Evolutionary conservation across 1,140 invertebrate genomes (phyloP).

Genomic region (Pomacea maculata): DNA sequence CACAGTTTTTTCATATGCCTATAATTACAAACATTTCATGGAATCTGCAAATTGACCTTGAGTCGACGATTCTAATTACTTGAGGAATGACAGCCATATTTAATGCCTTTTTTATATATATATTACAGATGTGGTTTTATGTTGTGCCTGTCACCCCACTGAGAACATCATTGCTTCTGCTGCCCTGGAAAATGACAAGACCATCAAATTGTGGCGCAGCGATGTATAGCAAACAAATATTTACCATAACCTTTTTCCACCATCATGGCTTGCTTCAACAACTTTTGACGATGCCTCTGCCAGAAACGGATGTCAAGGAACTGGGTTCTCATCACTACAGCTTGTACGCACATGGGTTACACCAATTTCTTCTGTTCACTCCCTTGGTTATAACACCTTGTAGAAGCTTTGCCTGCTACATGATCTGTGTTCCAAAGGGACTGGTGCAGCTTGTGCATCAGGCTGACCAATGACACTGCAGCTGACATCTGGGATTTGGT

Average conservation of each 20-base stretch:
- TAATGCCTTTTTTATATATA: constrained; percentile 15
- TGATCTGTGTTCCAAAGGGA: too few species aligned
- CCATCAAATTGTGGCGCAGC: constrained; percentile 99
- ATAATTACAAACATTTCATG: too few species aligned
- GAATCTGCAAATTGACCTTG: too few species aligned
- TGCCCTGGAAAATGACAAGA: constrained; percentile 98
- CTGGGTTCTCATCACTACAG: not conserved
- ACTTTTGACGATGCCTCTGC: not conserved
- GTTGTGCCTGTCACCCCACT: constrained; percentile 97
- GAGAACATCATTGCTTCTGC: constrained; percentile 99
- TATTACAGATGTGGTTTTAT: constrained; percentile 90
- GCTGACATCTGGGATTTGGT: too few species aligned
- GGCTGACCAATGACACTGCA: too few species aligned
- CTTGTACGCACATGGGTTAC: not conserved
- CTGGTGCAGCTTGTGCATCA: too few species aligned
- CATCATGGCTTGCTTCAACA: not conserved
- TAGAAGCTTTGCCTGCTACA: too few species aligned
- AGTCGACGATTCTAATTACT: too few species aligned
- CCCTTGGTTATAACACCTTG: not conserved
- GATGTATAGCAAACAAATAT: constrained; percentile 75
- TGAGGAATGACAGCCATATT: too few species aligned
- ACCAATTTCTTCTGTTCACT: not conserved
- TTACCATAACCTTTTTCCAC: not conserved
- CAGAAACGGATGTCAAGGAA: not conserved
- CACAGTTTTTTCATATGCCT: too few species aligned